These are phyloP conservation scores for Hyla sarda DNA, from an alignment of 2,113 vertebrate genomes.

Conservation along the genomic window DNA sequence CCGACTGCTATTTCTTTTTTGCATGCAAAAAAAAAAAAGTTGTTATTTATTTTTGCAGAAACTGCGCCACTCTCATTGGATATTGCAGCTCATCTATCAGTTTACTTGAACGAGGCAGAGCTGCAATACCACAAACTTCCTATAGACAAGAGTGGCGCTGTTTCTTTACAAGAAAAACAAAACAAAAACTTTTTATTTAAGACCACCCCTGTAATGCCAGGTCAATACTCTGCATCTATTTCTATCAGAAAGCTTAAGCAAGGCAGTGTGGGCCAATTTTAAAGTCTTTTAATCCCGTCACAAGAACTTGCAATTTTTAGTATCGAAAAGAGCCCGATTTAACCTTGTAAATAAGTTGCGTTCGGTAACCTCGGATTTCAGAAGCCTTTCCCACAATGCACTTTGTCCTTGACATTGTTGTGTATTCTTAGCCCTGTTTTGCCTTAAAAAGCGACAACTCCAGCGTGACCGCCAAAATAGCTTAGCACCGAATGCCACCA, in stretches of 20 bases:
- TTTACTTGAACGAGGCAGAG: too few species aligned
- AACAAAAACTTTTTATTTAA: background rate
- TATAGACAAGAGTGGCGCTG: background rate
- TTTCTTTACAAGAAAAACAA: background rate
- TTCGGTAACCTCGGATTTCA: background rate
- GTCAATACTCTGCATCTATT: constrained; percentile 11
- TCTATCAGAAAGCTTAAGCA: background rate
- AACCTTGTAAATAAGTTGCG: constrained; percentile 10
- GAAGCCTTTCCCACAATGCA: constrained; percentile 17
- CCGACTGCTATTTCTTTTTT: too few species aligned
- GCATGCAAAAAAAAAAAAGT: too few species aligned
- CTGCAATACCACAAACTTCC: background rate
- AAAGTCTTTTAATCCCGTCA: constrained; percentile 2
- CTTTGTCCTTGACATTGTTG: constrained; percentile 46
- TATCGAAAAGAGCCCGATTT: constrained; percentile 6
- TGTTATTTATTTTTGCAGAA: background rate
- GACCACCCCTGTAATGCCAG: background rate
- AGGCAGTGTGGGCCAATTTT: constrained; percentile 18
- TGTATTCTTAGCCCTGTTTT: constrained; percentile 37
- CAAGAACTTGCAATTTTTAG: constrained; percentile 27
- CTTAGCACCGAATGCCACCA: constrained; percentile 37
- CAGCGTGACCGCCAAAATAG: constrained; percentile 19
- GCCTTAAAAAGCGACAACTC: constrained; percentile 31
- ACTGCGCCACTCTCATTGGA: background rate
- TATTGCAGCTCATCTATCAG: background rate